Conservation (phyloP, 2,797 vertebrate genomes). For the Florisuga fusca region DNA sequence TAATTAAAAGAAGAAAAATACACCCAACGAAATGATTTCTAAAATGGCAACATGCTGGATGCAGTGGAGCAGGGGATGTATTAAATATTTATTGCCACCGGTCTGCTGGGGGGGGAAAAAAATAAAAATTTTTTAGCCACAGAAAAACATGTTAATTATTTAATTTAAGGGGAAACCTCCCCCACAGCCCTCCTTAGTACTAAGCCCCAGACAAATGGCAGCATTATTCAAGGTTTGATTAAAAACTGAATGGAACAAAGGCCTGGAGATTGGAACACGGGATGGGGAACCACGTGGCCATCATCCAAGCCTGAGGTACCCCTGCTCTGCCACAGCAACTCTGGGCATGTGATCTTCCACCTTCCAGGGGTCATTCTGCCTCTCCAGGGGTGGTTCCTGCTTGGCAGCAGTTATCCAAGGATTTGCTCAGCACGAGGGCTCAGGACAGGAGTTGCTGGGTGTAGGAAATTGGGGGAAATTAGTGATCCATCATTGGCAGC, state of each 20-base stretch:
- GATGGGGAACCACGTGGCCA: background rate
- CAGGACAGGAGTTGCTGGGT: background rate
- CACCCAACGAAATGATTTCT: conserved; percentile 50
- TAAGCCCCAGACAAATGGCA: conserved; percentile 22
- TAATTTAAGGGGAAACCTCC: conserved; percentile 36
- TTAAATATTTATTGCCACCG: conserved; percentile 65
- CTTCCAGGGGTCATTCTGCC: background rate
- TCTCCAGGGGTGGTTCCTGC: background rate
- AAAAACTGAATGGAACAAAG: conserved; percentile 10
- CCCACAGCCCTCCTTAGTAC: conserved; percentile 17
- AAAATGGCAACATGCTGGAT: conserved; percentile 32
- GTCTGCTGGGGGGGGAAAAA: conserved; percentile 2
- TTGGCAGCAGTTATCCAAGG: background rate
- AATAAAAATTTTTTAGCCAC: conserved; percentile 60
- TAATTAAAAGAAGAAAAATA: conserved; percentile 75
- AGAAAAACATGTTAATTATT: conserved; percentile 69
- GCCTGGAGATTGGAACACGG: conserved; percentile 7
- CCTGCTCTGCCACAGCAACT: background rate
- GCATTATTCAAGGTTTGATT: conserved; percentile 36
- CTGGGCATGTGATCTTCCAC: background rate
- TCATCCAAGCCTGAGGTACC: background rate
- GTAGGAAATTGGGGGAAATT: background rate
- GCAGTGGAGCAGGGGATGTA: conserved; percentile 38
- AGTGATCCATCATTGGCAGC: accelerated
- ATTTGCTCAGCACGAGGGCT: background rate